phyloP scores from a whole-genome alignment of 1,140 invertebrate genomes.

The Asobara japonica region DNA sequence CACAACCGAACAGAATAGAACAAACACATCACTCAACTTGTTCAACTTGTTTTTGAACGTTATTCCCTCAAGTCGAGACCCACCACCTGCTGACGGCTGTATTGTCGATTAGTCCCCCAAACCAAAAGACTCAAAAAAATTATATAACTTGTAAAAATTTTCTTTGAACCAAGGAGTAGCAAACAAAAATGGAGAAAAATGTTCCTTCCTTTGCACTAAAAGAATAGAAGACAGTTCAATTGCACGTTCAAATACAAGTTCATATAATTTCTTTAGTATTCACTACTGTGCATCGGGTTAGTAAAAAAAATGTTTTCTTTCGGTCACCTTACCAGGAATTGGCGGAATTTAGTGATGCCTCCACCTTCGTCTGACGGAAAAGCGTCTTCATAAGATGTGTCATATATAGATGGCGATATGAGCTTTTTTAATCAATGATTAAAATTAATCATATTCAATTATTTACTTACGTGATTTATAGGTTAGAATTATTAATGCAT shows the following conservation, averaged over 20 bases:
- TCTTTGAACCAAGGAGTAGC: background rate
- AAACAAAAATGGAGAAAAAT: constrained; percentile 37
- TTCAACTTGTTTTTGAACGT: background rate
- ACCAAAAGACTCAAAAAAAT: constrained; percentile 16
- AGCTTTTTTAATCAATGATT: constrained; percentile 59
- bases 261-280: constrained; percentile 28
- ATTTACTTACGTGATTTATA: no score
- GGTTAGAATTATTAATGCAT: no score
- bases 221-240: constrained; percentile 42
- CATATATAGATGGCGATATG: constrained; percentile 35
- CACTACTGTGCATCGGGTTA: constrained; percentile 39
- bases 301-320: no score
- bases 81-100: background rate
- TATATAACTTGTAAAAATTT: constrained; percentile 26
- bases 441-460: no score
- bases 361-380: constrained; percentile 56
- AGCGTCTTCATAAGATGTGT: constrained; percentile 47
- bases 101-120: constrained; percentile 4
- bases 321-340: constrained; percentile 54
- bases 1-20: background rate
- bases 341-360: constrained; percentile 33
- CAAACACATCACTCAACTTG: background rate
- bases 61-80: background rate
- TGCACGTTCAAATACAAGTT: constrained; percentile 58
- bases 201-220: constrained; percentile 12